Base-by-base conservation (phyloP, 2,797 vertebrate genomes). In the Acanthurus tractus region DNA sequence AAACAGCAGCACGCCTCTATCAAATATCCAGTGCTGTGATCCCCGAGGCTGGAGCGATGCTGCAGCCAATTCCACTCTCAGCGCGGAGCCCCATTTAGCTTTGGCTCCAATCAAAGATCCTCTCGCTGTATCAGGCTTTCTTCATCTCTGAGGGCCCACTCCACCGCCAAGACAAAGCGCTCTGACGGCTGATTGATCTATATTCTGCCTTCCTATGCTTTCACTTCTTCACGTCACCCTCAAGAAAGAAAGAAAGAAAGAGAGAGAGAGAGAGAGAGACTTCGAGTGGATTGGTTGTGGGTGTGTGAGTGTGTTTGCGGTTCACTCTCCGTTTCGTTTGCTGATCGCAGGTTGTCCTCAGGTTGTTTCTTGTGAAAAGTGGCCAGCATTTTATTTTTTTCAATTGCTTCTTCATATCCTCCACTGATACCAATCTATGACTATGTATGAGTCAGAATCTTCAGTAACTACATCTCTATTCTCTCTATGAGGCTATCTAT, bases 61-160 rank as follows among this genome's bases (percentile, higher is more conserved):
- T 67, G 73, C 52, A 67, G 78, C 58, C 71, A 67, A 42, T 86
- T 86, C 63, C 13, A 36, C 85, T 84, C 76, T 83, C 82, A 45
- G 55, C 9, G 42, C 50, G 0, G 49, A 78, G 73, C 70, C 67
- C 82, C 80, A 86, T 91, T 87, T 89, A 76, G 79, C 74, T 74
- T 52, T 52, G 67, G 74, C 84, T 85, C 83, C 84, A 89, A 89
- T 93, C 87, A 90, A 86, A 89, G 79, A 88, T 75, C 63, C 17
- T 63, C 78, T 65, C 40, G 55, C 61, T 76, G 44, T 74, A 88
- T 82, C 83, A 81, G 80, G 57, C 76, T 77, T 8, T 75, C 68
- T 82, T 86, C 59, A 86, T 83, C 86, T 90, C 79, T 3, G 38
- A 82, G 74, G 78, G 54, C 64, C 63, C 69, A 44, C 82, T 86